Conservation (phyloP, 2,888 invertebrate species). For the Polietes domitor region DNA sequence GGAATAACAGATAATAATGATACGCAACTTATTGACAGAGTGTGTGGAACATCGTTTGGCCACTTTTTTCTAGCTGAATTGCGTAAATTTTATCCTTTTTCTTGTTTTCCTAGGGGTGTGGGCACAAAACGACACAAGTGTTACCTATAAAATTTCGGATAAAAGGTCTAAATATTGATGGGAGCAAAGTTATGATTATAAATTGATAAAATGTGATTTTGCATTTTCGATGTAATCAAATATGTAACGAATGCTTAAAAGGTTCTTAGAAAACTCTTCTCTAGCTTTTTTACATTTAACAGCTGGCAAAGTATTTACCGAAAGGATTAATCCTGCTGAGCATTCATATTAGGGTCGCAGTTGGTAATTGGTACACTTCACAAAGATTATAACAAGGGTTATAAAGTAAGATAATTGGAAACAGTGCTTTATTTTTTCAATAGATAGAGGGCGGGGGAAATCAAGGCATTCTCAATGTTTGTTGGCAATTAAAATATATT, state of each 20-base stretch:
- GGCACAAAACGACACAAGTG: background rate
- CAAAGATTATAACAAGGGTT: too few species aligned
- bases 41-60: background rate
- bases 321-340: background rate
- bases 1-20: background rate
- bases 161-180: background rate
- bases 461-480: too few species aligned
- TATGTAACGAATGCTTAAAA: background rate
- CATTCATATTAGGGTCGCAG: too few species aligned
- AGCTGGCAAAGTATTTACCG: background rate
- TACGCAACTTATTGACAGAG: background rate
- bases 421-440: too few species aligned
- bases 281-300: background rate
- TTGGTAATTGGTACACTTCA: too few species aligned
- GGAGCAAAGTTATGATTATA: background rate
- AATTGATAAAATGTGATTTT: background rate
- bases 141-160: background rate
- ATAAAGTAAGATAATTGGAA: too few species aligned
- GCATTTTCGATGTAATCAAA: background rate
- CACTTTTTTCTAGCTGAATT: background rate
- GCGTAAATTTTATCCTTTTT: background rate
- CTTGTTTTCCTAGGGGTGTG: background rate
- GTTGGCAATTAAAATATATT: too few species aligned
- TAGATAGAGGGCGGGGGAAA: too few species aligned
- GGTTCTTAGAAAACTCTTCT: background rate